phyloP scores from a whole-genome alignment of 2,797 vertebrate species.

The Enteromius thamalakanensis region DNA sequence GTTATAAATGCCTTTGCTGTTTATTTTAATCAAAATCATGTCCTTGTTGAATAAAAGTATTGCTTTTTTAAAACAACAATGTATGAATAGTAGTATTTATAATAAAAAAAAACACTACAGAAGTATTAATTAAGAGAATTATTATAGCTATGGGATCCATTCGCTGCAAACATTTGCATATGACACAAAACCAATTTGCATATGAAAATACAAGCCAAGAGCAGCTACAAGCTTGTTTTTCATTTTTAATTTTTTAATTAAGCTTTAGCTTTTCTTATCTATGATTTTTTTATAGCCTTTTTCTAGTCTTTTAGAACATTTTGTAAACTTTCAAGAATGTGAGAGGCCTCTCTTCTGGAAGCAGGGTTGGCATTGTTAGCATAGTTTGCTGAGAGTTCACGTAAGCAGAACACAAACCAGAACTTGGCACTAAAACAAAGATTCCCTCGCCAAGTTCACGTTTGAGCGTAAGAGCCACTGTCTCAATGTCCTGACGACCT shows the following conservation, averaged over 20 bases:
- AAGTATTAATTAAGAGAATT: neutral
- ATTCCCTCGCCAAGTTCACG: slow-evolving; percentile 7
- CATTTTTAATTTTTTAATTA: neutral
- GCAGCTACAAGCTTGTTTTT: neutral
- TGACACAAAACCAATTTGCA: neutral
- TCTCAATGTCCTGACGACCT: slow-evolving; percentile 16
- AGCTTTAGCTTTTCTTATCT: neutral
- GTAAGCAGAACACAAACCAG: slow-evolving; percentile 36
- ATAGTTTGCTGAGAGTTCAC: slow-evolving; percentile 7
- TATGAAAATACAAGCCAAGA: neutral
- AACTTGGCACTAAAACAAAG: slow-evolving; percentile 39
- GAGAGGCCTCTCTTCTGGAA: neutral
- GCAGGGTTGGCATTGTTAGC: neutral
- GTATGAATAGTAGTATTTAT: neutral
- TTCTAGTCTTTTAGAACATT: neutral
- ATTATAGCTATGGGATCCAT: neutral
- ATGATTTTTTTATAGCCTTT: neutral
- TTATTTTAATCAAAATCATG: too few species aligned
- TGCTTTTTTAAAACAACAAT: neutral
- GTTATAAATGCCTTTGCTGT: too few species aligned
- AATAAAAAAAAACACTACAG: neutral
- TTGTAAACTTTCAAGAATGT: neutral
- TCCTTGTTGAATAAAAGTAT: neutral
- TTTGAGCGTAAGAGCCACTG: slow-evolving; percentile 13
- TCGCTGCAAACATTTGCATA: neutral